Percentiles rank a stretch among this genome's conserved stretches.
These are phyloP conservation scores for Scytalopus superciliaris DNA, from an alignment of 2,113 vertebrate genomes.

Conservation along the genomic window DNA sequence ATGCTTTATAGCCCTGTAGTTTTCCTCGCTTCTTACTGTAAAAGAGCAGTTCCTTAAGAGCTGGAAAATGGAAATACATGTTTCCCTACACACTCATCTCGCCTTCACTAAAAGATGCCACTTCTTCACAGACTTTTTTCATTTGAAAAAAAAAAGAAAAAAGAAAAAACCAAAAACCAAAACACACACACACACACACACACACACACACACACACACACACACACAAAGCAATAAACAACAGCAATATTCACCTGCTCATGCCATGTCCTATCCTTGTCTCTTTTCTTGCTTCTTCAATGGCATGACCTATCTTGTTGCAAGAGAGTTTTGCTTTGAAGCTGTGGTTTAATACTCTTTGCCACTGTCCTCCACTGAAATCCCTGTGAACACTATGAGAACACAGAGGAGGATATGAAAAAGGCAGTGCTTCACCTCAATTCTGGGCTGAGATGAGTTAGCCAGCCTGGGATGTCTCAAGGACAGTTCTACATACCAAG, in stretches of 20 bases:
- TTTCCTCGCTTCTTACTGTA: not conserved
- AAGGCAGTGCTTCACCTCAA: not conserved
- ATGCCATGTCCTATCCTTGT: not conserved
- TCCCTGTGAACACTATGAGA: not conserved
- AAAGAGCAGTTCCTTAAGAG: not conserved
- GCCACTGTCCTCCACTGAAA: not conserved
- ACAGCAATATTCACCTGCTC: not conserved
- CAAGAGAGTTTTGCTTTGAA: not conserved
- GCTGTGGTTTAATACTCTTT: accelerated
- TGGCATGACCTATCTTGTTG: not conserved
- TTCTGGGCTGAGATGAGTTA: not conserved
- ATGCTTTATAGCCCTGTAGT: not conserved
- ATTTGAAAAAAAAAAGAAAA: not conserved
- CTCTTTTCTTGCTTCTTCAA: not conserved
- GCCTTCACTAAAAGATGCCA: not conserved
- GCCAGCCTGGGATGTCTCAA: not conserved
- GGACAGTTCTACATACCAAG: accelerated
- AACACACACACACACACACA: too few species aligned
- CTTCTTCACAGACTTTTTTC: not conserved
- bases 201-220: too few species aligned
- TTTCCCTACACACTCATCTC: not conserved
- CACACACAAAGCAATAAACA: too few species aligned
- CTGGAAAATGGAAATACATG: not conserved
- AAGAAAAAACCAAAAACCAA: too few species aligned
- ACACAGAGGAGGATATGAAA: not conserved